A percentile compares a stretch with the other conserved stretches of the same genome.
These are phyloP conservation scores for Merluccius polli DNA, from an alignment of 2,797 vertebrate genomes.

Conservation along the genomic window DNA sequence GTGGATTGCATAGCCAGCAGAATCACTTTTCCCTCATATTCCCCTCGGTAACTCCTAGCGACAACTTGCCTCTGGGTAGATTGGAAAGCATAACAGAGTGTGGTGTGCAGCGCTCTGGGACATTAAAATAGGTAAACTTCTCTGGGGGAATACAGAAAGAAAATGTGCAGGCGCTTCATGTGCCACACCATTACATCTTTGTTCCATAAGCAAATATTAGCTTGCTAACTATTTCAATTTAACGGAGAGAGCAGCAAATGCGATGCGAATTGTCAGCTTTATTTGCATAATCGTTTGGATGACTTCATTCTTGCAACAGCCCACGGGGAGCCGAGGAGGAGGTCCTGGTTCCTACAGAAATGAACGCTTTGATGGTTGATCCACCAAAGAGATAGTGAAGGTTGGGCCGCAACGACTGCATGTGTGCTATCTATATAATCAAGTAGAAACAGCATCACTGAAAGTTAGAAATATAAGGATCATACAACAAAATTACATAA, in stretches of 20 bases:
- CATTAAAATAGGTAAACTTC: conserved; percentile 2
- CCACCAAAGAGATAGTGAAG: not conserved
- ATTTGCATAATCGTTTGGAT: conserved; percentile 56
- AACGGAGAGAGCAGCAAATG: conserved; percentile 34
- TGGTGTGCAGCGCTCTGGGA: conserved; percentile 11
- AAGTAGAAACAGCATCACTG: not conserved
- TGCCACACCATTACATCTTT: conserved; percentile 12
- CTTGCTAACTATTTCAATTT: conserved; percentile 42
- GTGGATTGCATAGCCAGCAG: not conserved
- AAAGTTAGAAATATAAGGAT: not conserved
- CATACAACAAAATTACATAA: not conserved
- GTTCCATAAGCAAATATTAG: conserved; percentile 42
- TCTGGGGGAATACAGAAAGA: conserved; percentile 24
- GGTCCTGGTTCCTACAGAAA: conserved; percentile 46
- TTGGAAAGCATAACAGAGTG: conserved; percentile 25
- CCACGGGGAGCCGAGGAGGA: conserved; percentile 41
- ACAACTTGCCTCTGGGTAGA: conserved; percentile 28
- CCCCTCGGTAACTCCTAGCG: conserved; percentile 24
- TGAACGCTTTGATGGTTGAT: not conserved
- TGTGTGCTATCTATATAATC: not conserved
- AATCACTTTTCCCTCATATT: conserved; percentile 8
- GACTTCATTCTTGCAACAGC: conserved; percentile 57
- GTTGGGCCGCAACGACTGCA: not conserved
- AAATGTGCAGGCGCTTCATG: conserved; percentile 19
- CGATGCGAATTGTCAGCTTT: conserved; percentile 41